phyloP scores from a whole-genome alignment of 2,113 vertebrate genomes.

The Hydropotes inermis region DNA sequence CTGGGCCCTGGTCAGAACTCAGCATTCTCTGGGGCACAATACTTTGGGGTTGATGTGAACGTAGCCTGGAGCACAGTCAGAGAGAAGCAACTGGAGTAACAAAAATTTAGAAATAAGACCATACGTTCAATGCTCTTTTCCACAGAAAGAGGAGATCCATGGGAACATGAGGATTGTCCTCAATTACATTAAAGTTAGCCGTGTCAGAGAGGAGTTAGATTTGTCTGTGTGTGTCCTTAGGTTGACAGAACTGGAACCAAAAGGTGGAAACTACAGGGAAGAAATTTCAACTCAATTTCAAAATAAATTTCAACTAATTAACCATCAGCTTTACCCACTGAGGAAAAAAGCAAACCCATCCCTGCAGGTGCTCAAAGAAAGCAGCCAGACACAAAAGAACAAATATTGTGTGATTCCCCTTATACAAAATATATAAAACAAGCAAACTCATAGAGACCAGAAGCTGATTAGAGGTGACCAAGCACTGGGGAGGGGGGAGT shows the following conservation, averaged over 20 bases:
- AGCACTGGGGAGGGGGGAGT: neutral
- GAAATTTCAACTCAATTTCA: neutral
- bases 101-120: neutral
- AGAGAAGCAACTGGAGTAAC: neutral
- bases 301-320: neutral
- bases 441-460: neutral
- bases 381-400: neutral
- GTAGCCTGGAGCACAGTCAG: neutral
- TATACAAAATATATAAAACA: neutral
- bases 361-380: neutral
- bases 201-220: neutral
- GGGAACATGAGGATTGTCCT: neutral
- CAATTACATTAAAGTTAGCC: neutral
- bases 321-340: neutral
- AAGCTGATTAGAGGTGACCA: neutral
- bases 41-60: neutral
- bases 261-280: neutral
- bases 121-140: neutral
- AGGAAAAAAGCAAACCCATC: neutral
- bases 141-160: neutral
- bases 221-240: neutral
- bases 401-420: neutral
- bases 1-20: neutral
- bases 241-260: neutral
- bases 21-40: neutral